Evolutionary conservation across 2,888 invertebrate genomes (phyloP), one percentile per base, ranked within the genome.

Genomic region (Drosophila prolongata): DNA sequence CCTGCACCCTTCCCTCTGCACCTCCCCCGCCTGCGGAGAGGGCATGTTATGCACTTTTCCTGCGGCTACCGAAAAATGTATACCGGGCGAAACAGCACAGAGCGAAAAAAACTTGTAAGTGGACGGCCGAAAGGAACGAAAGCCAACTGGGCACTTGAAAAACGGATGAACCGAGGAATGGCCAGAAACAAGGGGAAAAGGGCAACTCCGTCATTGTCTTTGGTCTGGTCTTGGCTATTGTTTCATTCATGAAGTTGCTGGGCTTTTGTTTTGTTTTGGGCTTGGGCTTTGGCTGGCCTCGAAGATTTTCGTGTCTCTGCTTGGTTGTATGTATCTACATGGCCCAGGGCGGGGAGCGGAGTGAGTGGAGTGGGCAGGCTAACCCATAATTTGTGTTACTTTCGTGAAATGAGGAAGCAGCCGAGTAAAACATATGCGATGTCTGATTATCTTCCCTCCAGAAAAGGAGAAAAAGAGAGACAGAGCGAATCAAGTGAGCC

Each of bases 11-110:
- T 11, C 2, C 14, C 16, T 14, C 27, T 6, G 37, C 4, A 34
- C 19, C 6, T 11, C 19, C 13, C 19, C 16, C n/a, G 44, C 43
- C 52, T 24, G 61, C 27, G 58, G 49, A 64, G 52, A 60, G 62
- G 78, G 68, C 70, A 76, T 79, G 85, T 76, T 79, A 69, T 85
- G 86, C 86, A 78, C 71, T 87, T 87, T 86, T 87, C 85, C 86
- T 87, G 76, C 83, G 85, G 85, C 88, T 87, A 85, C 85, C 83
- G 79, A 87, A 85, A 87, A 79, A 79, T 72, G 43, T 73, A 66
- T 60, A 68, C 38, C 54, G 11, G 42, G 34, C 38, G 46, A 64
- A 46, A 37, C 43, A 37, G 13, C 52, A 34, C 16, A 46, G 44
- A 72, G 19, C 47, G 34, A 67, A 60, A 53, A 75, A 24, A 55